Evolutionary conservation across 1,140 invertebrate species (phyloP).

Genomic region (Oedothorax gibbosus): DNA sequence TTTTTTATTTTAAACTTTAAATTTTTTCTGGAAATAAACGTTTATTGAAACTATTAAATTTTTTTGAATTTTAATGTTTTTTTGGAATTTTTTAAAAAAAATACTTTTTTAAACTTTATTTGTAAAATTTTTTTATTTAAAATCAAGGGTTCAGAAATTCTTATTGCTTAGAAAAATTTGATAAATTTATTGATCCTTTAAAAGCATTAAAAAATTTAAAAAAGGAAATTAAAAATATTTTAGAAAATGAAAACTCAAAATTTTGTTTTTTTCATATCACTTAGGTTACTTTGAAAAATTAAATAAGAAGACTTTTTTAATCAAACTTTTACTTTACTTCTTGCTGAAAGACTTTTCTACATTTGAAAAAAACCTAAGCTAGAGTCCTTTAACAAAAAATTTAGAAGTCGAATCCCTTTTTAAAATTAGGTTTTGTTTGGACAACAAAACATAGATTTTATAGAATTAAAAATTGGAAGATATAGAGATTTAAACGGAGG

Average conservation of each 20-base stretch:
- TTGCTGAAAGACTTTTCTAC: conserved; percentile 4
- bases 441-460: conserved; percentile 9
- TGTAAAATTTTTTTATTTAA: background rate
- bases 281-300: conserved; percentile 9
- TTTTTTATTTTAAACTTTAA: too few species aligned
- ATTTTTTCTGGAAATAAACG: too few species aligned
- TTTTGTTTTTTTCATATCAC: conserved; percentile 1
- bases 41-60: too few species aligned
- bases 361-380: conserved; percentile 1
- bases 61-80: background rate
- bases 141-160: background rate
- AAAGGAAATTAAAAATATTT: conserved; percentile 9
- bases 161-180: background rate
- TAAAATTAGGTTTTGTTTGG: conserved; percentile 24
- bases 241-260: background rate
- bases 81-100: background rate
- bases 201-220: conserved; percentile 1
- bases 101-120: background rate
- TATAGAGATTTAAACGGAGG: conserved; percentile 18
- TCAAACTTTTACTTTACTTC: conserved; percentile 11
- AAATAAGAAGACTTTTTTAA: background rate
- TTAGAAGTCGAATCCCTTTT: conserved; percentile 2
- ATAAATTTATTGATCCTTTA: conserved; percentile 1
- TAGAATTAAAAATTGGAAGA: conserved; percentile 22
- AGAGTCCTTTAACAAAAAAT: background rate